A percentile compares a stretch with the other conserved stretches of the same genome.
phyloP scores from a whole-genome alignment of 2,113 vertebrate genomes.

The Semnornis frantzii region DNA sequence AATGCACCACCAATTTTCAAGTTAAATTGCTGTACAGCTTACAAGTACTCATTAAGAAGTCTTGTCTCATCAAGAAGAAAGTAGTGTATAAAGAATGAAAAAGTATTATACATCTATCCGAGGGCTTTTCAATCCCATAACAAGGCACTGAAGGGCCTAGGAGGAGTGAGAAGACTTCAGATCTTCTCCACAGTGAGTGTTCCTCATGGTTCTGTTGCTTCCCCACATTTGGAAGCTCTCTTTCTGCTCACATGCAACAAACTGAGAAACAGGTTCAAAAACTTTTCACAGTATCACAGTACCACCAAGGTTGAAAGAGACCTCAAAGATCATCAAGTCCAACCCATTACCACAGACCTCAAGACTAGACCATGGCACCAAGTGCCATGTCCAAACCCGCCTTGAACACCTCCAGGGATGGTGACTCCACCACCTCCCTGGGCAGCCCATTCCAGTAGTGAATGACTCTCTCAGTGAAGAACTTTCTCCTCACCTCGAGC shows the following conservation, averaged over 20 bases:
- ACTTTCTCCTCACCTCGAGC: no score
- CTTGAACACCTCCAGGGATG: no score
- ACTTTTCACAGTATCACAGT: no score
- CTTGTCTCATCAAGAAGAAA: background rate
- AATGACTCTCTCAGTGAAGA: no score
- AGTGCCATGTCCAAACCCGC: no score
- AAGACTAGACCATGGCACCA: no score
- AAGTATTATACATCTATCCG: background rate
- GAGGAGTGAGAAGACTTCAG: background rate
- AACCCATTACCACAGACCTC: no score
- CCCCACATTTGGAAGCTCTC: background rate
- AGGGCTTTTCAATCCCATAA: background rate
- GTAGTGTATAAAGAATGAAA: background rate
- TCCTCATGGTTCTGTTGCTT: background rate
- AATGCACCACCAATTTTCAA: background rate
- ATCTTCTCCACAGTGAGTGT: rapidly evolving
- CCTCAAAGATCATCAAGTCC: no score
- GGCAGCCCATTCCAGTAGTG: no score
- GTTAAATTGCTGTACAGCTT: background rate
- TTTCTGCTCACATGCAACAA: background rate
- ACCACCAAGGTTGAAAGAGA: no score
- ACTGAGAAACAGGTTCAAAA: background rate
- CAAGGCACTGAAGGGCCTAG: background rate
- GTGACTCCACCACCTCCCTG: no score
- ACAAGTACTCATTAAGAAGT: background rate